Evolutionary conservation across 2,113 vertebrate species (phyloP).

Genomic region (Ctenomys sociabilis): DNA sequence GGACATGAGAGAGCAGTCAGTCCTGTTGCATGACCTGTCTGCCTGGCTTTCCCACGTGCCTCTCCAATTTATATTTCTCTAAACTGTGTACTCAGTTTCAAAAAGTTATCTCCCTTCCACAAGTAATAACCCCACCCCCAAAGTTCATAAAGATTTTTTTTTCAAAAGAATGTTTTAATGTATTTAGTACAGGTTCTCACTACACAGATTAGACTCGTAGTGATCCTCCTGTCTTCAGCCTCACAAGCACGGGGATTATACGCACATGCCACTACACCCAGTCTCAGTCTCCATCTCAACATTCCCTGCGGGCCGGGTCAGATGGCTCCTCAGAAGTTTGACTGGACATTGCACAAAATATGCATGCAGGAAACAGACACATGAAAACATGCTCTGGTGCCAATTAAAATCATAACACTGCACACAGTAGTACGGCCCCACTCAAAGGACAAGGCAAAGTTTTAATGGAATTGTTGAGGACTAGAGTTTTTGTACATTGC

Average conservation of each 20-base stretch:
- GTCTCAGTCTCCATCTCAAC: too few relatives aligned
- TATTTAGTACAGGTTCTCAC: too few relatives aligned
- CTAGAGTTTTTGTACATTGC: neutral
- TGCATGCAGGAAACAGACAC: neutral
- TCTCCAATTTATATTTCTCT: neutral
- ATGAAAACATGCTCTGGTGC: neutral
- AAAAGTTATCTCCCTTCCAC: neutral
- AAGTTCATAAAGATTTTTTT: neutral
- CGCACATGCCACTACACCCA: too few relatives aligned
- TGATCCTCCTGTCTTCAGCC: too few relatives aligned
- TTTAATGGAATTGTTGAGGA: neutral
- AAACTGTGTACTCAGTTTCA: constrained; percentile 1
- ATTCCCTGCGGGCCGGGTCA: too few relatives aligned
- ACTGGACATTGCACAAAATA: neutral
- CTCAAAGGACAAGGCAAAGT: neutral
- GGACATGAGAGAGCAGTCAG: neutral
- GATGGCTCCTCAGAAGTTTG: neutral
- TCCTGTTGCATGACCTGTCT: neutral
- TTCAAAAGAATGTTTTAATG: too few relatives aligned
- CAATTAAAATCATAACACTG: constrained; percentile 19
- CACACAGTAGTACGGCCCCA: neutral
- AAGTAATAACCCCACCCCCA: neutral
- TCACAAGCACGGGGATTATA: too few relatives aligned
- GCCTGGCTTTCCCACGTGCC: neutral
- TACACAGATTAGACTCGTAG: too few relatives aligned